A percentile compares a stretch with the other conserved stretches of the same genome.
phyloP scores from a whole-genome alignment of 92 coral and sea anemone genomes.

The Isaurus tuberculatus region DNA sequence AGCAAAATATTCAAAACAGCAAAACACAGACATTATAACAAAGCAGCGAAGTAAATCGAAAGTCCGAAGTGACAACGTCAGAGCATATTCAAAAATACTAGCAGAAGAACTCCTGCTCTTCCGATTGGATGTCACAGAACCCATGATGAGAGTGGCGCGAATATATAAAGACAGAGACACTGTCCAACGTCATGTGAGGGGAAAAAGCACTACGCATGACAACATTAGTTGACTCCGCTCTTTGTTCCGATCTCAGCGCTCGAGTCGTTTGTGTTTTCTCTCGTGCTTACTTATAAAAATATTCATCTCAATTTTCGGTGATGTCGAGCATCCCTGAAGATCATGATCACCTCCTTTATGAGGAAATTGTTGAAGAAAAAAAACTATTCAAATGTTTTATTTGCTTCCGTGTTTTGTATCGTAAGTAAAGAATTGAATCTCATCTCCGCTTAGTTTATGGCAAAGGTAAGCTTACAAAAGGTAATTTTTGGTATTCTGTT shows the following conservation, averaged over 20 bases:
- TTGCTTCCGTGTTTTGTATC: constrained; percentile 44
- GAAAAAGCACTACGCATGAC: neutral
- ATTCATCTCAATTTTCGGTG: neutral
- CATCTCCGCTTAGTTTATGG: constrained; percentile 48
- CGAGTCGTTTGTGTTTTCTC: neutral
- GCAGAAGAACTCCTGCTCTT: constrained; percentile 12
- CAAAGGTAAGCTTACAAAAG: neutral
- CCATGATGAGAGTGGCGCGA: constrained; percentile 36
- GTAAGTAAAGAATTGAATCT: constrained; percentile 47
- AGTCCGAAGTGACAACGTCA: neutral
- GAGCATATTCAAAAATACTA: constrained; percentile 32
- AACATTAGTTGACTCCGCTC: neutral
- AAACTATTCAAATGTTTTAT: constrained; percentile 39
- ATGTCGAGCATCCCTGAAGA: constrained; percentile 4
- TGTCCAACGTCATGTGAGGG: too few species aligned
- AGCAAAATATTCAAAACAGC: constrained; percentile 19
- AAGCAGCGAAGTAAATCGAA: constrained; percentile 1
- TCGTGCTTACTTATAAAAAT: too few species aligned
- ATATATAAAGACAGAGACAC: too few species aligned
- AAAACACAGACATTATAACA: neutral
- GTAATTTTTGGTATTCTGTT: neutral
- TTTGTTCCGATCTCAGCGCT: too few species aligned
- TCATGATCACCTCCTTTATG: constrained; percentile 1
- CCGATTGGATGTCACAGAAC: constrained; percentile 30
- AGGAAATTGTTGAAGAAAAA: constrained; percentile 45